phyloP scores from a whole-genome alignment of 2,888 invertebrate species.

The Hecatera dysodea region DNA sequence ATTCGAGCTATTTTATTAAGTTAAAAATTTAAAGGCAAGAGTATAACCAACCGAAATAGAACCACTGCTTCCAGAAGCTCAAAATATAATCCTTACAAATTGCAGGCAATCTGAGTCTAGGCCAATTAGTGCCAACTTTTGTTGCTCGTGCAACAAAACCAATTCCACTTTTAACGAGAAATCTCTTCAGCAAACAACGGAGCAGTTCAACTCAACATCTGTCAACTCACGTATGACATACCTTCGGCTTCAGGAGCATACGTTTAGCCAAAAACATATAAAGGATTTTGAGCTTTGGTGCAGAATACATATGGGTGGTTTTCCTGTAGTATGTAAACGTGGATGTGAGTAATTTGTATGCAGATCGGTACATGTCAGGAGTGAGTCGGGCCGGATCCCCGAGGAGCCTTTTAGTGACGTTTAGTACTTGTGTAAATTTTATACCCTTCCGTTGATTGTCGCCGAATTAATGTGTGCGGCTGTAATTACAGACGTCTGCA shows the following conservation, averaged over 20 bases:
- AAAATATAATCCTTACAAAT: slow-evolving; percentile 60
- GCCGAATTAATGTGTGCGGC: slow-evolving; percentile 58
- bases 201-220: slow-evolving; percentile 69
- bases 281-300: slow-evolving; percentile 42
- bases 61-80: background rate
- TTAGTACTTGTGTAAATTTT: slow-evolving; percentile 72
- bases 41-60: slow-evolving; percentile 9
- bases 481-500: background rate
- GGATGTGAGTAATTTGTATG: slow-evolving; percentile 73
- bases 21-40: background rate
- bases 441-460: slow-evolving; percentile 68
- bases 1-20: slow-evolving; percentile 3
- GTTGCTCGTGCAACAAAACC: slow-evolving; percentile 48
- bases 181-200: slow-evolving; percentile 63
- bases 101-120: slow-evolving; percentile 42
- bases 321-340: slow-evolving; percentile 29
- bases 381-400: slow-evolving; percentile 70
- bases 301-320: slow-evolving; percentile 38
- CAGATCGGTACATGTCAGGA: slow-evolving; percentile 71
- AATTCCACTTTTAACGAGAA: slow-evolving; percentile 51
- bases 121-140: slow-evolving; percentile 51
- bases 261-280: slow-evolving; percentile 24
- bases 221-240: slow-evolving; percentile 69
- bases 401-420: slow-evolving; percentile 69
- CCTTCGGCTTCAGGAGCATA: slow-evolving; percentile 62